A percentile compares a stretch with the other conserved stretches of the same genome.
Conservation (phyloP, 1,140 invertebrate genomes). For the Calycopis cecrops region DNA sequence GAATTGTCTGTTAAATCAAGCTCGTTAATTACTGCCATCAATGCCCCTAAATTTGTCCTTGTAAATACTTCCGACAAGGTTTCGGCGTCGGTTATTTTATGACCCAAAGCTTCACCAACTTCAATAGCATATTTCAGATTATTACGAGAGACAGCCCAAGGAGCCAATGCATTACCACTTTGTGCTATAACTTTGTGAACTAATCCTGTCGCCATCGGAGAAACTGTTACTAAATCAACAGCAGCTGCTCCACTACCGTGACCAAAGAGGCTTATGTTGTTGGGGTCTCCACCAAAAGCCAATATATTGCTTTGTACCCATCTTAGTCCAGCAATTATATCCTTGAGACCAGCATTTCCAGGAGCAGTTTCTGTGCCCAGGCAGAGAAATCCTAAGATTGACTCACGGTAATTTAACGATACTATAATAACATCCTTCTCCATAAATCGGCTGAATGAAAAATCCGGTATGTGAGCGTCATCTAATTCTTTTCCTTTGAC, state of each 20-base stretch:
- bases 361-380: conserved; percentile 78
- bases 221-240: conserved; percentile 83
- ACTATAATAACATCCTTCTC: conserved; percentile 48
- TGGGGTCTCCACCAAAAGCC: conserved; percentile 91
- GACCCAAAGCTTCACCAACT: conserved; percentile 54
- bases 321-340: conserved; percentile 92
- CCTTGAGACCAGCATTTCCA: conserved; percentile 95
- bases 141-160: conserved; percentile 68
- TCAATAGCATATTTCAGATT: conserved; percentile 47
- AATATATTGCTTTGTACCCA: conserved; percentile 95
- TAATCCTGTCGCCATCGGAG: conserved; percentile 56
- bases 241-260: conserved; percentile 95
- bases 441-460: conserved; percentile 50
- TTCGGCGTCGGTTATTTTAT: conserved; percentile 39
- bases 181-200: conserved; percentile 72
- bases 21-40: conserved; percentile 60
- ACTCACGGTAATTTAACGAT: conserved; percentile 53
- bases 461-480: conserved; percentile 28
- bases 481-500: conserved; percentile 60
- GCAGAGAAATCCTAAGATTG: conserved; percentile 75
- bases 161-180: conserved; percentile 69
- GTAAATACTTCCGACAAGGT: conserved; percentile 46
- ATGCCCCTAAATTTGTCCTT: conserved; percentile 46
- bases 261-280: conserved; percentile 92
- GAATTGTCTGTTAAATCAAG: conserved; percentile 54